Evolutionary conservation across 2,797 vertebrate genomes (phyloP), one percentile per base, ranked within the genome.

Genomic region (Pachyuromys duprasi): DNA sequence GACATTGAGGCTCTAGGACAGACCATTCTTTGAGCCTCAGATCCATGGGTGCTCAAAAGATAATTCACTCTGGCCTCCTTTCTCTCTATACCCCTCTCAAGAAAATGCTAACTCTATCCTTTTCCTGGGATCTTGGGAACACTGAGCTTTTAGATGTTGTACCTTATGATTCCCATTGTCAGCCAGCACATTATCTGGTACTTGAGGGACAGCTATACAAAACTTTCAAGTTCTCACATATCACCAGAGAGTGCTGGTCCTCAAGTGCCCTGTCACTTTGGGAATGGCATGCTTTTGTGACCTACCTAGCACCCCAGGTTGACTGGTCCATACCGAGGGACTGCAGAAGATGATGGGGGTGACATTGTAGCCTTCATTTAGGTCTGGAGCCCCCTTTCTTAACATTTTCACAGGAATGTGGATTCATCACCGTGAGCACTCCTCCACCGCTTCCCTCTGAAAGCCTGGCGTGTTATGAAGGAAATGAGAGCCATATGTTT

Each of bases 401-500:
- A 79, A 67, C 60, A 18, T 94, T 65, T 91, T 90, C 36, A 3
- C 65, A 82, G 89, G 93, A 90, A 83, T 74, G 84, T 79, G 70
- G 74, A 78, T 57, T 84, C 63, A 18, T 92, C 91, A 65, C 72
- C 9, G 75, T 83, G 63, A 90, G 36, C 39, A 33, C 63, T 60
- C 89, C 93, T 65, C 91, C 86, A 86, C 75, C 91, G 93, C 96
- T 95, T 86, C 63, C 0, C 93, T 91, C 91, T 78, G 81, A 94
- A 96, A 80, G 96, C 86, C 94, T 93, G 91, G 94, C 57, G 86
- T 91, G 53, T 94, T 96, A 22, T 2, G 91, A 93, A 96, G 96
- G 96, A 97, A 97, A 97, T 91, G 93, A 90, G 90, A 89, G 65
- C 95, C 97, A 96, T 97, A 86, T 97, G 97, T 97, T 97, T 96